These are phyloP conservation scores for Ramazzottius varieornatus DNA, from an alignment of 2,888 invertebrate species.

Conservation along the genomic window DNA sequence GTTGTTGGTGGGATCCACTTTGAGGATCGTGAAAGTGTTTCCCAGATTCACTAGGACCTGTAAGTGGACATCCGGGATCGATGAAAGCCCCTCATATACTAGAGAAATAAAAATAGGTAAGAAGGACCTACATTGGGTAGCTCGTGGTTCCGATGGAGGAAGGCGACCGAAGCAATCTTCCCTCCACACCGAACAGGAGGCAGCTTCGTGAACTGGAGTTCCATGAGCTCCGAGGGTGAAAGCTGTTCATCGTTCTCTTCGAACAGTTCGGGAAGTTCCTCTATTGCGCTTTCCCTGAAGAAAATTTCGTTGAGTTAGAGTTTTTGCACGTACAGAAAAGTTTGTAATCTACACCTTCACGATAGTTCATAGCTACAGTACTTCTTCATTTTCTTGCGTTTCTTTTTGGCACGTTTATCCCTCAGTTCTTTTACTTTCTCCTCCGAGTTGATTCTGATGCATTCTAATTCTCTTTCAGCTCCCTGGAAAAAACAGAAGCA, in stretches of 20 bases:
- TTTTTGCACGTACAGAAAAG: constrained; percentile 10
- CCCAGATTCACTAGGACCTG: background rate
- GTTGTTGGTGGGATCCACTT: background rate
- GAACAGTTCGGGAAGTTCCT: background rate
- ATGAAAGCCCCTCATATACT: background rate
- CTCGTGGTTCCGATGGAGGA: background rate
- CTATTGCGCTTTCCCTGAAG: background rate
- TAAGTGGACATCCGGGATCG: too few relatives aligned
- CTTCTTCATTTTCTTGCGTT: constrained; percentile 20
- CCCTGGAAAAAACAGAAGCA: constrained; percentile 28
- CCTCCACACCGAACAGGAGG: background rate
- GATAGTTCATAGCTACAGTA: background rate
- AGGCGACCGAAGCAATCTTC: background rate
- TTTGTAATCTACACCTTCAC: background rate
- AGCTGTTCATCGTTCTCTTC: background rate
- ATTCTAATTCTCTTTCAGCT: constrained; percentile 47
- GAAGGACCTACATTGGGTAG: background rate
- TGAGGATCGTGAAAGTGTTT: background rate
- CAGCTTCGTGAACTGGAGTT: background rate
- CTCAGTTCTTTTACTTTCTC: constrained; percentile 42
- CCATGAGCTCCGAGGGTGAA: background rate
- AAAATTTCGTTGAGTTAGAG: background rate
- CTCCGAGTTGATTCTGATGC: constrained; percentile 49
- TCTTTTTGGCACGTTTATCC: constrained; percentile 48
- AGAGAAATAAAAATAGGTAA: background rate